Evolutionary conservation across 2,113 vertebrate species (phyloP).

Genomic region (Conger conger): DNA sequence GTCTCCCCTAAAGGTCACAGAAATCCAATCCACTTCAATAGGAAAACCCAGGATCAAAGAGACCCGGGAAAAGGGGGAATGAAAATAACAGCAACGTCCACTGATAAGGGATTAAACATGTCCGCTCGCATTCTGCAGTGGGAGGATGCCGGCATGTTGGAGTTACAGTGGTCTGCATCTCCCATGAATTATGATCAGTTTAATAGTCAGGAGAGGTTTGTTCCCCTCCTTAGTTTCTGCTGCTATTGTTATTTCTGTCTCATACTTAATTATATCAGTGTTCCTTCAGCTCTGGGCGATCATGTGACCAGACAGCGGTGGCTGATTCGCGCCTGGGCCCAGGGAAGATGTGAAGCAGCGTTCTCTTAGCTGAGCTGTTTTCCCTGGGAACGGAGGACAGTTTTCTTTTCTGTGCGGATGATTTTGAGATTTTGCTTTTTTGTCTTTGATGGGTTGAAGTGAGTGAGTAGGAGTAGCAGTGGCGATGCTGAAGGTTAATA

Average conservation of each 20-base stretch:
- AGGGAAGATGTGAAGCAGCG: too few relatives aligned
- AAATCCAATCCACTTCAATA: neutral
- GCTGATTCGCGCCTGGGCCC: neutral
- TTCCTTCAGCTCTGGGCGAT: neutral
- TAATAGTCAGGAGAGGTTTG: neutral
- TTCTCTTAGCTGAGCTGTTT: too few relatives aligned
- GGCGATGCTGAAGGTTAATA: too few relatives aligned
- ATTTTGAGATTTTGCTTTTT: too few relatives aligned
- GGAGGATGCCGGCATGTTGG: neutral
- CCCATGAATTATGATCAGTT: neutral
- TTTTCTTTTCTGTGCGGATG: too few relatives aligned
- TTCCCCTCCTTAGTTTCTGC: neutral
- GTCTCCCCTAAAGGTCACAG: constrained; percentile 4
- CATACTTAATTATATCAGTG: constrained; percentile 1
- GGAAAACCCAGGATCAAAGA: neutral
- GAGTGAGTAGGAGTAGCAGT: too few relatives aligned
- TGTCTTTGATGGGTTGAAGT: too few relatives aligned
- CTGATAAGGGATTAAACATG: neutral
- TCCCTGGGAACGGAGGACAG: too few relatives aligned
- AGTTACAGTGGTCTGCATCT: neutral
- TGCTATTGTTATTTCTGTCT: neutral
- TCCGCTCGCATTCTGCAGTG: neutral
- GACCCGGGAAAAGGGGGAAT: neutral
- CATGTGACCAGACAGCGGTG: neutral
- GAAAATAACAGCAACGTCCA: neutral